Conservation (phyloP, 2,888 invertebrate species). For the Ormyrus rosae region DNA sequence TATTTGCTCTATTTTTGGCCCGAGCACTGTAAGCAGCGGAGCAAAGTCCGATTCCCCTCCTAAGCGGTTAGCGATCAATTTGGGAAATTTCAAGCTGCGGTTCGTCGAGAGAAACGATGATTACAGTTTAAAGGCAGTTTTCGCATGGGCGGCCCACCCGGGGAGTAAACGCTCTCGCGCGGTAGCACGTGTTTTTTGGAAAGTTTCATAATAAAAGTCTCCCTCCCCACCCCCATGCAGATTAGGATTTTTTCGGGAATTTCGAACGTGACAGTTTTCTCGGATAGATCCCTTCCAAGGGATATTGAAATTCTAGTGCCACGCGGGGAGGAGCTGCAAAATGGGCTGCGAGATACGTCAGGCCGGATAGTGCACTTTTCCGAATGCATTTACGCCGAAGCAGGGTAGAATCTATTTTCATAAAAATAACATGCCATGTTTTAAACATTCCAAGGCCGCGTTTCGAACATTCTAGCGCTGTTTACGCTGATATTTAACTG, state of each 20-base stretch:
- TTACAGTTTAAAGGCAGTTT: conserved; percentile 46
- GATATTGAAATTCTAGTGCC: conserved; percentile 50
- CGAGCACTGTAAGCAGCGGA: not conserved
- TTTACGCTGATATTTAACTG: not conserved
- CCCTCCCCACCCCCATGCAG: conserved; percentile 2
- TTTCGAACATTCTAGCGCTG: not conserved
- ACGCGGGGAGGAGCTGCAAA: not conserved
- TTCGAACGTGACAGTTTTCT: conserved; percentile 49
- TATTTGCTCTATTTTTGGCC: too few relatives aligned
- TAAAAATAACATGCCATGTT: conserved; percentile 21
- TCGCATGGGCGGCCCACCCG: not conserved
- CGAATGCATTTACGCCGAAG: conserved; percentile 31
- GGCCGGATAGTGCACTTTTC: conserved; percentile 48
- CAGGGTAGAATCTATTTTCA: conserved; percentile 19
- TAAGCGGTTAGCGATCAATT: conserved; percentile 24
- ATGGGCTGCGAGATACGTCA: conserved; percentile 23
- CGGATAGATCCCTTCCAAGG: conserved; percentile 41
- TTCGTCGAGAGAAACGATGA: conserved; percentile 9
- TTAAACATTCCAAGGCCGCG: not conserved
- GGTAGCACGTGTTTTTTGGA: not conserved
- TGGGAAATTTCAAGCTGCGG: not conserved
- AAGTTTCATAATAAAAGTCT: conserved; percentile 41
- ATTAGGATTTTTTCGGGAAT: conserved; percentile 33
- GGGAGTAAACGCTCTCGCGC: not conserved
- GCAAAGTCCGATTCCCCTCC: not conserved